phyloP scores from a whole-genome alignment of 2,113 vertebrate species.

The Craseonycteris thonglongyai region DNA sequence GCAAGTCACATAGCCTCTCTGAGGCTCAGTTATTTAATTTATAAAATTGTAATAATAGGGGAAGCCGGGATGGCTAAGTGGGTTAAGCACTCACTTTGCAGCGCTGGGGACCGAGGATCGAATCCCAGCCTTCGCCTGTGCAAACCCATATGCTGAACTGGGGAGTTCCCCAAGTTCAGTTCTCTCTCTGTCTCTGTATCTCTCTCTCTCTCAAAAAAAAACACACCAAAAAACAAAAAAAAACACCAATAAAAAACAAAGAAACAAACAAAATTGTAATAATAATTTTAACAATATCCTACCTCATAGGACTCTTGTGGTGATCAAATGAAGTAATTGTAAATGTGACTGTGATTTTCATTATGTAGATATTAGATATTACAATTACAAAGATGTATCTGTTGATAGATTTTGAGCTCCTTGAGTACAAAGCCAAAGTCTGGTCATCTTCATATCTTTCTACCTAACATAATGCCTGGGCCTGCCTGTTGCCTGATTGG shows the following conservation, averaged over 20 bases:
- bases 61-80: too few species aligned
- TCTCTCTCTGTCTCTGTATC: too few species aligned
- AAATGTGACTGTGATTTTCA: background rate
- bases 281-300: background rate
- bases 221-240: too few species aligned
- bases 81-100: too few species aligned
- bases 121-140: too few species aligned
- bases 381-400: background rate
- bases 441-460: background rate
- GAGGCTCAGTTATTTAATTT: background rate
- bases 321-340: constrained; percentile 10
- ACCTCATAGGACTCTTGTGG: background rate
- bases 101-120: too few species aligned
- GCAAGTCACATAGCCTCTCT: background rate
- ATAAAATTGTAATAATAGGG: background rate
- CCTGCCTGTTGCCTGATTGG: background rate
- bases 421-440: background rate
- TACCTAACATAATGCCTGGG: background rate
- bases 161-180: too few species aligned
- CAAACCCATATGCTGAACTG: too few species aligned
- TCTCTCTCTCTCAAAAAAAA: too few species aligned
- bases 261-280: background rate
- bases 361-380: background rate
- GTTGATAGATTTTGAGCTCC: background rate
- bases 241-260: too few species aligned